Base-by-base conservation (phyloP, 2,888 invertebrate species). In the Euzophera pinguis region DNA sequence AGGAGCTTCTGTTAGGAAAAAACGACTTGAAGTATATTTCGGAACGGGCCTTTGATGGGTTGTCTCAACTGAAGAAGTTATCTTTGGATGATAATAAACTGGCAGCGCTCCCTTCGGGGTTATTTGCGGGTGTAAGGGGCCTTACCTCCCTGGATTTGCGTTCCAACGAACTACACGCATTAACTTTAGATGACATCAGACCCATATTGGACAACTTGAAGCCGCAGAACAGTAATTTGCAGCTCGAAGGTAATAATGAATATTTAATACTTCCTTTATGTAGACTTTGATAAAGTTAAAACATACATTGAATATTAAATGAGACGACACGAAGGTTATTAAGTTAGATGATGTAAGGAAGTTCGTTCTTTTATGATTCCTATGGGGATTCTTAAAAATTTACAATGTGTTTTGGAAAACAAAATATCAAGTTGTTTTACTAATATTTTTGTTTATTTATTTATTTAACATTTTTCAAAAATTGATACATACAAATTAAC, bases 201-300 rank as follows among this genome's bases (percentile, higher is more conserved):
- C 95, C 95, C 56, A 93, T 96, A 82, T 91, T 95, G 81, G 93
- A 93, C 78, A 95, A 95, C 83, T 92, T 96, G 81, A 93, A 93
- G 84, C 94, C 94, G 69, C 91, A 86, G 65, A 93, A 93, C 73
- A 94, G 95, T 78, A 93, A 94, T 90, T 92, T 96, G 76, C 92
- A 93, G 67, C 87, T 96, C 57, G 93, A 94, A 91, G 95, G 96
- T 96, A 90, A 84, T 79, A 72, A 80, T 78, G 73, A 79, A 81
- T 82, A 73, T 71, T 76, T 81, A 75, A 82, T 76, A 75, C 64
- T 68, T 69, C 67, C 69, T 69, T n/a, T 64, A 67, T 67, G 65
- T 69, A 61, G 62, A 75, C 64, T 73, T 78, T 76, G 73, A 76
- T 75, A 73, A 79, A 79, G 78, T 81, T 79, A 75, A 76, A 81